Percentiles rank a stretch among this genome's conserved stretches.
phyloP scores from a whole-genome alignment of 2,797 vertebrate genomes.

The Anguilla megastoma region DNA sequence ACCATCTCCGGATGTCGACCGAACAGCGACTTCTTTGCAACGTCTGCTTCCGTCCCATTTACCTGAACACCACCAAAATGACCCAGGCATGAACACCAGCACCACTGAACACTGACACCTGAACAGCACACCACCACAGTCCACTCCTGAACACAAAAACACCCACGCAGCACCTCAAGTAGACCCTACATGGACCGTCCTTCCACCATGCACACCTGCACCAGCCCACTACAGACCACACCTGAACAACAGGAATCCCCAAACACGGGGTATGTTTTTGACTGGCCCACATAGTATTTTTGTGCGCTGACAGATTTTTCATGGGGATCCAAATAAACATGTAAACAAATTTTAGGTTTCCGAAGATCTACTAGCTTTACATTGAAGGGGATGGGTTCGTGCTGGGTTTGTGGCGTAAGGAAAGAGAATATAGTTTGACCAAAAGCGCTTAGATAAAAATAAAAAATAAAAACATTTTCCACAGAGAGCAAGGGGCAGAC shows the following conservation, averaged over 20 bases:
- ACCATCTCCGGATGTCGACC: constrained; percentile 89
- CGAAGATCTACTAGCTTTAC: not conserved
- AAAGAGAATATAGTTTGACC: not conserved
- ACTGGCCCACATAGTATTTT: not conserved
- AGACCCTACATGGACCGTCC: not conserved
- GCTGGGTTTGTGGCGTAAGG: not conserved
- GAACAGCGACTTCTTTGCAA: constrained; percentile 83
- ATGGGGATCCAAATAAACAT: too few relatives aligned
- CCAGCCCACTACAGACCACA: not conserved
- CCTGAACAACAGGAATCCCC: not conserved
- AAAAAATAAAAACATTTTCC: too few relatives aligned
- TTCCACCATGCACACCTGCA: too few relatives aligned
- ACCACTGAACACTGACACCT: not conserved
- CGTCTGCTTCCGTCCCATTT: constrained; percentile 72
- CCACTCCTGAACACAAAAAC: not conserved
- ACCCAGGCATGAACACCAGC: constrained; percentile 9
- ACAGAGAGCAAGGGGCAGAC: too few relatives aligned
- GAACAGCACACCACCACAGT: not conserved
- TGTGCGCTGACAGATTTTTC: too few relatives aligned
- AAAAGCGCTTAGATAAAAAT: not conserved
- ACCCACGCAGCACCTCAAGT: constrained; percentile 65
- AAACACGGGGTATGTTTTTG: not conserved
- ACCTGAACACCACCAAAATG: constrained; percentile 66
- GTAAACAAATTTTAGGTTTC: not conserved
- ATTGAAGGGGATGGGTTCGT: not conserved